Evolutionary conservation across 2,888 invertebrate genomes (phyloP).

Genomic region (Melieria picta): DNA sequence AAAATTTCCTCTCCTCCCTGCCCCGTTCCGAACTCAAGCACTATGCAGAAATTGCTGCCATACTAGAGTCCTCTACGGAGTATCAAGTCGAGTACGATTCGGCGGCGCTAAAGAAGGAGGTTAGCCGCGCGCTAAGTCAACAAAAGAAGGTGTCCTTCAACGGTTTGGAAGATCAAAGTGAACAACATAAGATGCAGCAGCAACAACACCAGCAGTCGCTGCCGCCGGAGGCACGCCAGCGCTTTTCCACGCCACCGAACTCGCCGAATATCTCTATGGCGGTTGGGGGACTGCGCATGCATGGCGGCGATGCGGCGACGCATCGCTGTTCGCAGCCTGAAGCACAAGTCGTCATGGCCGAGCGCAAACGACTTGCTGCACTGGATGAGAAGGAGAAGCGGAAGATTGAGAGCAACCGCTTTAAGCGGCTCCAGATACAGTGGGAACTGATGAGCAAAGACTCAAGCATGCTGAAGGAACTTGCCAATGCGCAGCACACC

Average conservation of each 20-base stretch:
- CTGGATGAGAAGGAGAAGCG: conserved; percentile 60
- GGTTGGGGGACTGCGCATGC: conserved; percentile 43
- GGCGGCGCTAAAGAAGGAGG: conserved; percentile 65
- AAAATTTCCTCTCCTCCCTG: conserved; percentile 63
- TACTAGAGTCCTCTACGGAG: conserved; percentile 62
- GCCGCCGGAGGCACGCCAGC: conserved; percentile 45
- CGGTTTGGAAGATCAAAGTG: conserved; percentile 46
- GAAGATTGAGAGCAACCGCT: conserved; percentile 65
- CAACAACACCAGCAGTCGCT: conserved; percentile 39
- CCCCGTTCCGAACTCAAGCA: conserved; percentile 66
- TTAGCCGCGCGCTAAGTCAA: conserved; percentile 65
- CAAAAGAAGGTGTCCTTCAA: conserved; percentile 66
- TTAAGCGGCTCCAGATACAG: conserved; percentile 66
- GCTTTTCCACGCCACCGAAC: conserved; percentile 76
- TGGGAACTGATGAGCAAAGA: conserved; percentile 67
- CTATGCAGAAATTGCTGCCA: conserved; percentile 65
- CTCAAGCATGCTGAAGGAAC: conserved; percentile 63
- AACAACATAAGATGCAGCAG: conserved; percentile 26
- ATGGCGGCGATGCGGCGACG: conserved; percentile 32
- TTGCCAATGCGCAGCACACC: conserved; percentile 62
- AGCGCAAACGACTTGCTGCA: conserved; percentile 27
- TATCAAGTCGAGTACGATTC: conserved; percentile 62
- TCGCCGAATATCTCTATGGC: conserved; percentile 78
- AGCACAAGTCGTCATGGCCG: conserved; percentile 8
- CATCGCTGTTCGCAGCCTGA: conserved; percentile 32